Evolutionary conservation across 2,113 vertebrate species (phyloP), one percentile per base, ranked within the genome.

Genomic region (Sander lucioperca): DNA sequence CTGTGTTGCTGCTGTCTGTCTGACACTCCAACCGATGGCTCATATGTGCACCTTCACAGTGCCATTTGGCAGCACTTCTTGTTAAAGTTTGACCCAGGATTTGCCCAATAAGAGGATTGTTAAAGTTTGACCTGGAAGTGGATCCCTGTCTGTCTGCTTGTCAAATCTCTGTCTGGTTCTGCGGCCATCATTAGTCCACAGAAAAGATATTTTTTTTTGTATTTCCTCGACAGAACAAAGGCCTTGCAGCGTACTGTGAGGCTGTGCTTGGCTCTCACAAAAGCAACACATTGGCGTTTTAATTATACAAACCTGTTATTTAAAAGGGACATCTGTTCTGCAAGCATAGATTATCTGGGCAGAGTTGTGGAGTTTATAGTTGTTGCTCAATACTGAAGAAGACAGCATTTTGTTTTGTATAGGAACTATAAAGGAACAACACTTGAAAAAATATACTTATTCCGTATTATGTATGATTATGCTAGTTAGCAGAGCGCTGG

Each of bases 61-160:
- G 71, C 72, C 82, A 45, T 90, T 82, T 83, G 80, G 73, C 84
- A 70, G 80, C 66, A 47, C 67, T 48, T 82, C 91, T 93, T 89
- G 93, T 91, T 93, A 91, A 82, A 84, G 84, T 84, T 77, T 84
- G 86, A 87, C 84, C 86, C 56, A 39, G 75, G 82, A 78, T 88
- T 81, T 71, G 77, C 57, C 79, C 77, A 88, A 82, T 80, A 78
- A 90, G 84, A 74, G 65, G 39, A 89, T 92, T 85, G 89, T 93
- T 93, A 91, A 63, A 86, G 68, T 83, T 65, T 83, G 79, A 87
- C 89, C 88, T 85, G 65, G 65, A 80, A 86, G 84, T 84, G 68
- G 45, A 84, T 80, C 76, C 74, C 45, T 81, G 43, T 53, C 77
- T 64, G 45, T 81, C 50, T 77, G 72, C 89, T 90, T 74, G 84